A percentile compares a stretch with the other conserved stretches of the same genome.
These are phyloP conservation scores for Lepidonotus clava DNA, from an alignment of 2,888 invertebrate species.

Conservation along the genomic window DNA sequence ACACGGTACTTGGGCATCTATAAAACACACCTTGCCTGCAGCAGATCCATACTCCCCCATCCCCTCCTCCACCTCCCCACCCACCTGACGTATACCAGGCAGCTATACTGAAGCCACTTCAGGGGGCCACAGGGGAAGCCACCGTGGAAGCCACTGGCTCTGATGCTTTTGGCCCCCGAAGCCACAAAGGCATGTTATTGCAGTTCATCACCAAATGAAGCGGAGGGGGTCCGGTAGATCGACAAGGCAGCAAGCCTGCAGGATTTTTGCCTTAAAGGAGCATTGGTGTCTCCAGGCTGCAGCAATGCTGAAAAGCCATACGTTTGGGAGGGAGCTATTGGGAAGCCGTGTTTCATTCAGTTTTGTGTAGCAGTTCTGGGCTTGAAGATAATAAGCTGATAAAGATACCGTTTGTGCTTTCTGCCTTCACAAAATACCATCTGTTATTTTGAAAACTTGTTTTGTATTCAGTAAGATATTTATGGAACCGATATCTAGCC, in stretches of 20 bases:
- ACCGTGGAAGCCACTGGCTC: neutral
- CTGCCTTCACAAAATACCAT: neutral
- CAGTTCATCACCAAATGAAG: too few relatives aligned
- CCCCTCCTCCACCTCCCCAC: neutral
- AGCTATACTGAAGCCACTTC: neutral
- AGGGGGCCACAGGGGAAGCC: neutral
- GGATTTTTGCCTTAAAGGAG: too few relatives aligned
- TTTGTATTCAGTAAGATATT: too few relatives aligned
- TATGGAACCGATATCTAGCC: neutral
- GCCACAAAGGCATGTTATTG: slow-evolving; percentile 7
- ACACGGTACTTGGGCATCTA: neutral
- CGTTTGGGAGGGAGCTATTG: neutral
- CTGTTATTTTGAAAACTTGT: too few relatives aligned
- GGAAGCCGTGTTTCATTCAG: neutral
- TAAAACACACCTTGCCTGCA: slow-evolving; percentile 4
- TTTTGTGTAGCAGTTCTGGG: neutral
- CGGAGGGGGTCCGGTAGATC: too few relatives aligned
- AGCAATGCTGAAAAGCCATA: too few relatives aligned
- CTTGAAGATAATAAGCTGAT: neutral
- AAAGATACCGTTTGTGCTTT: neutral
- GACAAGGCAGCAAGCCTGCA: too few relatives aligned
- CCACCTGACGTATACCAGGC: neutral
- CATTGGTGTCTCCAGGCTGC: too few relatives aligned
- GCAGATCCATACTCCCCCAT: too few relatives aligned
- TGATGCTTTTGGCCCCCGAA: neutral